These are phyloP conservation scores for Fistularia commersonii DNA, from an alignment of 2,797 vertebrate species.

Conservation along the genomic window DNA sequence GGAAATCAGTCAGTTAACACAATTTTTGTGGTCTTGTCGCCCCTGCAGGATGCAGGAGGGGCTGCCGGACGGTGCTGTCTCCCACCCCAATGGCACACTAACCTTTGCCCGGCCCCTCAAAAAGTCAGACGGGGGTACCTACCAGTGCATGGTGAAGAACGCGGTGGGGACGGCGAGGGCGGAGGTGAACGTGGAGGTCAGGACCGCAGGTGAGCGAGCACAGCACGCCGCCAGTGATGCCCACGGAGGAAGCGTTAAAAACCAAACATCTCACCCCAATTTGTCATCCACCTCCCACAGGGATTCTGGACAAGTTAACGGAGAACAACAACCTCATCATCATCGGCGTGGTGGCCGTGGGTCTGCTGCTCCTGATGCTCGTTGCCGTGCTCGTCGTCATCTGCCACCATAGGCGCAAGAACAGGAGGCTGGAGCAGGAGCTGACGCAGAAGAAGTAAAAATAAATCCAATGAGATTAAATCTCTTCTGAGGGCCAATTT, in stretches of 20 bases:
- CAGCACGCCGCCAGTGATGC: too few species aligned
- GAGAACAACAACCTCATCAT: slow-evolving; percentile 76
- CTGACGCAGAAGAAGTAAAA: slow-evolving; percentile 79
- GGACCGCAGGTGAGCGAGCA: slow-evolving; percentile 63
- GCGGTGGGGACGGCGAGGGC: slow-evolving; percentile 56
- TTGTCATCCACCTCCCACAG: not conserved
- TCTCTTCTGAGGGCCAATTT: not conserved
- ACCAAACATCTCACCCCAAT: slow-evolving; percentile 2
- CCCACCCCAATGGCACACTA: slow-evolving; percentile 73
- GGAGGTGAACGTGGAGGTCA: slow-evolving; percentile 59
- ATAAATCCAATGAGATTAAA: slow-evolving; percentile 15
- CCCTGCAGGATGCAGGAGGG: slow-evolving; percentile 67
- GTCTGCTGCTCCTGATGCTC: slow-evolving; percentile 81
- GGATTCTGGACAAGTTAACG: rapidly evolving
- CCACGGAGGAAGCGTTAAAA: not conserved
- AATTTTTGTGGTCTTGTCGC: slow-evolving; percentile 3
- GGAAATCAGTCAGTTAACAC: not conserved
- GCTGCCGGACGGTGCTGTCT: slow-evolving; percentile 74
- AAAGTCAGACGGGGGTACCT: slow-evolving; percentile 72
- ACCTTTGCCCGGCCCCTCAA: slow-evolving; percentile 73
- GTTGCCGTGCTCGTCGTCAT: slow-evolving; percentile 77
- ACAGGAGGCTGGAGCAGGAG: slow-evolving; percentile 75
- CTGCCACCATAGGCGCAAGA: slow-evolving; percentile 83
- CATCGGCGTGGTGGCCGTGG: slow-evolving; percentile 70
- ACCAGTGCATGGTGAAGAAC: slow-evolving; percentile 80